These are phyloP conservation scores for Bubo scandiacus DNA, from an alignment of 2,113 vertebrate species.

Conservation along the genomic window DNA sequence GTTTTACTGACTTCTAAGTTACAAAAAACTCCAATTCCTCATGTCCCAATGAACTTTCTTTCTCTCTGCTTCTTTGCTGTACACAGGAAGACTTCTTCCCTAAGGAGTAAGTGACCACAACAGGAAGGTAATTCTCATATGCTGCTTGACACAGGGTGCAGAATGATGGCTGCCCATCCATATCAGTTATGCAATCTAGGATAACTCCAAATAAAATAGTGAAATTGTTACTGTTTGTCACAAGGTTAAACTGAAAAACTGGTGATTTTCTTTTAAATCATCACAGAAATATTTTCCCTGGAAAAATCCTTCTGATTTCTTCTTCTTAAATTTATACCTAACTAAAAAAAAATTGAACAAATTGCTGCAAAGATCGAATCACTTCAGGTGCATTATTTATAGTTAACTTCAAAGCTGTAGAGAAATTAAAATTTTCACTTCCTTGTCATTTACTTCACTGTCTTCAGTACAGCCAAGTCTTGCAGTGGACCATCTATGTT, in stretches of 20 bases:
- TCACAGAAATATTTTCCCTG: background rate
- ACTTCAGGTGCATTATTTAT: background rate
- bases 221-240: background rate
- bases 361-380: background rate
- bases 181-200: background rate
- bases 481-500: background rate
- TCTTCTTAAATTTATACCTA: background rate
- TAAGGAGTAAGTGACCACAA: background rate
- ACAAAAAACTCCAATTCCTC: background rate
- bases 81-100: background rate
- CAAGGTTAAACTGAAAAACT: background rate
- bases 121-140: background rate
- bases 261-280: background rate
- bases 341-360: background rate
- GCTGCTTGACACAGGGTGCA: accelerated
- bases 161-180: background rate
- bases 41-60: background rate
- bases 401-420: background rate
- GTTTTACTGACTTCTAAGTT: background rate
- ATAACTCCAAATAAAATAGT: background rate
- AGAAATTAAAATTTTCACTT: background rate
- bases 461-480: background rate
- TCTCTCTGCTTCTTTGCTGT: background rate
- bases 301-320: background rate
- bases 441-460: background rate